These are phyloP conservation scores for Prosopocoilus inquinatus DNA, from an alignment of 2,888 invertebrate genomes.

Conservation along the genomic window DNA sequence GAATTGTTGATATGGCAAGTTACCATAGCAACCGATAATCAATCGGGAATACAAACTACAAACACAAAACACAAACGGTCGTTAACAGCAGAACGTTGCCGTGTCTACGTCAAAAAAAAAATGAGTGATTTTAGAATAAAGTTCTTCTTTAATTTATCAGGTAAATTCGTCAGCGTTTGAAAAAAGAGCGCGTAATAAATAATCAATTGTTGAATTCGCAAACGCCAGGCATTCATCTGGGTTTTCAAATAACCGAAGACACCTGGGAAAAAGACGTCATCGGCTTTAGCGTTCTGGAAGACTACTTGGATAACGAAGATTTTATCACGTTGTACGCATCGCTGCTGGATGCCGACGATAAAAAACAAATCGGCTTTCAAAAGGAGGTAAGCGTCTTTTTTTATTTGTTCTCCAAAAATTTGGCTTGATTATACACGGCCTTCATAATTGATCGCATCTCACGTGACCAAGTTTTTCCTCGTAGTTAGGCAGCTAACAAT, in stretches of 20 bases:
- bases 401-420: neutral
- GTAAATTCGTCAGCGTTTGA: conserved; percentile 30
- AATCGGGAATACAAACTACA: neutral
- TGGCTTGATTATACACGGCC: neutral
- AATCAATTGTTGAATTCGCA: neutral
- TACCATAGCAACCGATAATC: neutral
- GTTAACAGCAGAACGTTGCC: no score
- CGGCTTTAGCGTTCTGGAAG: conserved; percentile 47
- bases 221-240: conserved; percentile 38
- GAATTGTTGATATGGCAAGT: neutral
- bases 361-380: conserved; percentile 36
- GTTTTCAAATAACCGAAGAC: conserved; percentile 34
- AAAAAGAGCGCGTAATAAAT: neutral
- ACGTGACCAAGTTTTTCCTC: no score
- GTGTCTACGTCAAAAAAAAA: neutral
- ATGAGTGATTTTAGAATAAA: conserved; percentile 35
- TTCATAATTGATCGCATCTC: no score
- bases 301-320: conserved; percentile 53
- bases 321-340: conserved; percentile 51
- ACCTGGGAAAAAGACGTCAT: conserved; percentile 38
- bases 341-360: conserved; percentile 35
- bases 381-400: conserved; percentile 30
- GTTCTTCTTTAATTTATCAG: conserved; percentile 37
- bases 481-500: no score
- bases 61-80: no score